Evolutionary conservation across 2,113 vertebrate genomes (phyloP).

Genomic region (Cariama cristata): DNA sequence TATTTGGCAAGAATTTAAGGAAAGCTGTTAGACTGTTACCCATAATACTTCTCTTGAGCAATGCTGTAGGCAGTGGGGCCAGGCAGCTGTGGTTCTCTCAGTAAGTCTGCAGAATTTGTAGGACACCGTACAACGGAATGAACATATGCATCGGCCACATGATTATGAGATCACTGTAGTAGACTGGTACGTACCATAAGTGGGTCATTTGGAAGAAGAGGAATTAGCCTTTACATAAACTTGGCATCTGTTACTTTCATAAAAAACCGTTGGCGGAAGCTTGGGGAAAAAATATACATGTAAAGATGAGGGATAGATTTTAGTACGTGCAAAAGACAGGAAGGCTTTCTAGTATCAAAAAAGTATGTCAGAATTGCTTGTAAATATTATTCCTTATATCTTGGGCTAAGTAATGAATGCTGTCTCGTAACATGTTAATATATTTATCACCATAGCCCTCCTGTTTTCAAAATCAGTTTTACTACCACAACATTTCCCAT

Average conservation of each 20-base stretch:
- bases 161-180: constrained; percentile 6
- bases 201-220: constrained; percentile 24
- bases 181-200: not conserved
- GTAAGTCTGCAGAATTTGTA: constrained; percentile 21
- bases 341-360: not conserved
- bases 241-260: constrained; percentile 26
- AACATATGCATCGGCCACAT: constrained; percentile 13
- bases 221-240: constrained; percentile 50
- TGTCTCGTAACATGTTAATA: not conserved
- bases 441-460: not conserved
- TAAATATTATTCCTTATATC: not conserved
- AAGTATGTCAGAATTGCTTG: not conserved
- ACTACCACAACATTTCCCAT: not conserved
- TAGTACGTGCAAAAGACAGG: not conserved
- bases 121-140: not conserved
- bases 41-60: constrained; percentile 11
- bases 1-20: not conserved
- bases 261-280: constrained; percentile 20
- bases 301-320: not conserved
- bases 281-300: not conserved
- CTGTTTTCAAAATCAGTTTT: not conserved
- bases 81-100: not conserved
- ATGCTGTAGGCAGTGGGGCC: not conserved
- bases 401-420: not conserved
- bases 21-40: constrained; percentile 17